Evolutionary conservation across 37 sponge, comb jelly and placozoan genomes (phyloP).

Genomic region (Chondrosia reniformis): DNA sequence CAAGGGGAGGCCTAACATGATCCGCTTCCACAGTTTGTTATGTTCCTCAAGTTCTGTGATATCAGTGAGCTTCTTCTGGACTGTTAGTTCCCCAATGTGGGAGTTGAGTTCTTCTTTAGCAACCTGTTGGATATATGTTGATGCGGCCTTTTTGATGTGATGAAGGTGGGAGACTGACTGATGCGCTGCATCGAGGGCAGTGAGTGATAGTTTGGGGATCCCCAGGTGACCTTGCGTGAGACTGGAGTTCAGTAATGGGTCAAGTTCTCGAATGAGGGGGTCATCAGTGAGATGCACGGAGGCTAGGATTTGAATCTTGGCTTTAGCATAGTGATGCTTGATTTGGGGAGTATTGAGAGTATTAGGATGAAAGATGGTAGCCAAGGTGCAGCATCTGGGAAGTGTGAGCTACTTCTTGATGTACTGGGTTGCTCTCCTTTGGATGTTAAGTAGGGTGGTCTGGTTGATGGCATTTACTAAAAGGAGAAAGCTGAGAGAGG

Average conservation of each 20-base stretch:
- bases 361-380: background rate
- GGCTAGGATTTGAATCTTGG: background rate
- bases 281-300: background rate
- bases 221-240: background rate
- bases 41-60: background rate
- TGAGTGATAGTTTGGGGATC: background rate
- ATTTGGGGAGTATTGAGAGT: background rate
- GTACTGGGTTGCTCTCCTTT: background rate
- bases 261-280: conserved; percentile 48
- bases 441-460: background rate
- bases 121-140: background rate
- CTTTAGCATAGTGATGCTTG: background rate
- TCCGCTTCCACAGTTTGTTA: too few relatives aligned
- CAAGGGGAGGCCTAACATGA: too few relatives aligned
- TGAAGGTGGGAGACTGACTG: background rate
- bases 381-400: conserved; percentile 8
- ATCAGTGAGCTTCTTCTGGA: conserved; percentile 1
- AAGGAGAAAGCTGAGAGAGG: background rate
- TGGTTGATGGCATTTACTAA: background rate
- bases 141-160: background rate
- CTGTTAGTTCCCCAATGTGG: background rate
- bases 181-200: background rate
- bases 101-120: background rate
- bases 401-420: background rate
- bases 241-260: conserved; percentile 56